Evolutionary conservation across 1,140 invertebrate species (phyloP).

Genomic region (Ctenoplectra terminalis): DNA sequence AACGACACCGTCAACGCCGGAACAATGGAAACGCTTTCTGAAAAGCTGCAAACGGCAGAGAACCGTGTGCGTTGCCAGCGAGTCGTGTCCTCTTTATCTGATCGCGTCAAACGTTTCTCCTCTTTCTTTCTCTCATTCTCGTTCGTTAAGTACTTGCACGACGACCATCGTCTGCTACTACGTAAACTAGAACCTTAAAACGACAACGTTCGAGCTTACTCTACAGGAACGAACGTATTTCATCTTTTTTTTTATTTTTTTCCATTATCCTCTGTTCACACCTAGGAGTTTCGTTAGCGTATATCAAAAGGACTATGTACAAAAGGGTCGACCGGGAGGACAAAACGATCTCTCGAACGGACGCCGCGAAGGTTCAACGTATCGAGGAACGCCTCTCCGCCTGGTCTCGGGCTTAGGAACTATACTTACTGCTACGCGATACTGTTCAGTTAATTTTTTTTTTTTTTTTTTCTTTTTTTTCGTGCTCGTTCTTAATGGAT

Average conservation of each 20-base stretch:
- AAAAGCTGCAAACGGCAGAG: conserved; percentile 16
- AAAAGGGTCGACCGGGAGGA: conserved; percentile 47
- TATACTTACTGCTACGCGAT: conserved; percentile 78
- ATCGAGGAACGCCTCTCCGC: conserved; percentile 11
- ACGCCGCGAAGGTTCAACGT: background rate
- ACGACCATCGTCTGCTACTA: conserved; percentile 44
- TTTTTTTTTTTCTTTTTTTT: conserved; percentile 16
- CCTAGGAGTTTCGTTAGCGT: conserved; percentile 69
- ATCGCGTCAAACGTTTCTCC: background rate
- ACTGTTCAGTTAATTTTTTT: conserved; percentile 61
- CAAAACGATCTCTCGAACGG: conserved; percentile 24
- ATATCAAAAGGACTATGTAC: no score
- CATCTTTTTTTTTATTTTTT: conserved; percentile 1
- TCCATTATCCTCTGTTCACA: conserved; percentile 49
- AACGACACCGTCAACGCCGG: conserved; percentile 5
- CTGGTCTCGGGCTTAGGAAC: conserved; percentile 75
- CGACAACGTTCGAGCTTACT: conserved; percentile 59
- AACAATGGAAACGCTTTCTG: conserved; percentile 34
- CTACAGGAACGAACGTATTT: conserved; percentile 73
- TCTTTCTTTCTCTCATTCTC: conserved; percentile 7
- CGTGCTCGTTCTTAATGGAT: no score
- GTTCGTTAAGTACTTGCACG: conserved; percentile 71
- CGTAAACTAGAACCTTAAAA: conserved; percentile 41
- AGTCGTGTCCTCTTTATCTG: conserved; percentile 6
- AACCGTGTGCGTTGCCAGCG: conserved; percentile 17